Evolutionary conservation across 2,888 invertebrate genomes (phyloP).

Genomic region (Bhutanitis thaidina): DNA sequence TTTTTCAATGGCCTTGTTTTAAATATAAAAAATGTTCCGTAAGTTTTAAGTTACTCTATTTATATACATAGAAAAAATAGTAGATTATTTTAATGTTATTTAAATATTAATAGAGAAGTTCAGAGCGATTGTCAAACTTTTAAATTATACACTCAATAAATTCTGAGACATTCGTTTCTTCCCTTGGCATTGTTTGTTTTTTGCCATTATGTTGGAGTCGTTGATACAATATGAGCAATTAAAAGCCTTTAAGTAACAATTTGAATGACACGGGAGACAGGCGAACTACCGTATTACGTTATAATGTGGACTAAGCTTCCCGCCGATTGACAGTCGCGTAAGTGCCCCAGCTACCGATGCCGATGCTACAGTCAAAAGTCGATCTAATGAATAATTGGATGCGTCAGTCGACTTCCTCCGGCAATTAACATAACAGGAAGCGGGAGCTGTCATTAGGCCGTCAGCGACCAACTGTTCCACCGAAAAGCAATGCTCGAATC

Average conservation of each 20-base stretch:
- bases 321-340: constrained; percentile 67
- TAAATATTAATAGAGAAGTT: no score
- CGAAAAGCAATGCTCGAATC: constrained; percentile 56
- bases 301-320: constrained; percentile 67
- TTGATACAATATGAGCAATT: constrained; percentile 47
- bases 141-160: no score
- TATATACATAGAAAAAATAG: no score
- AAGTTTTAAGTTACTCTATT: no score
- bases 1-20: no score
- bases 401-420: constrained; percentile 67
- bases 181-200: neutral
- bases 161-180: no score
- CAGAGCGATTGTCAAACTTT: no score
- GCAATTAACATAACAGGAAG: constrained; percentile 77
- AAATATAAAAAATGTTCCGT: no score
- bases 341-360: constrained; percentile 64
- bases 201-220: constrained; percentile 26
- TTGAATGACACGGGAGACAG: constrained; percentile 59
- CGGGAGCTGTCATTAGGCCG: constrained; percentile 72
- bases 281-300: constrained; percentile 77
- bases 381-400: constrained; percentile 71
- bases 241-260: constrained; percentile 61
- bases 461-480: constrained; percentile 66
- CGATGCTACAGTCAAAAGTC: constrained; percentile 58
- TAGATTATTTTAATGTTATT: no score